Evolutionary conservation across 2,888 invertebrate genomes (phyloP).

Genomic region (Tachina lurida): DNA sequence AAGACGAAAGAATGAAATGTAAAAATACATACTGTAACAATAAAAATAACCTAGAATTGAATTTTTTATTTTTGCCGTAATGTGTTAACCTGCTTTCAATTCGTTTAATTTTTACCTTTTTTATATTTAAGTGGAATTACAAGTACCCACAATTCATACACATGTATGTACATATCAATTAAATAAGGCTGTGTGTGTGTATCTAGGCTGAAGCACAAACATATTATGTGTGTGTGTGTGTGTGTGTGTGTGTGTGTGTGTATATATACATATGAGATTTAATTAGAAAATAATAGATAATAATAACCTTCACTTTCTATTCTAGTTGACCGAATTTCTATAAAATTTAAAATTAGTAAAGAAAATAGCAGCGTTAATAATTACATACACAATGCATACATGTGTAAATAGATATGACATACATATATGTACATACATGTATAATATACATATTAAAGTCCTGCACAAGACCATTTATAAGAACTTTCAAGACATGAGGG

Average conservation of each 20-base stretch:
- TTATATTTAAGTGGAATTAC: constrained; percentile 23
- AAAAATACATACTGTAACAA: constrained; percentile 46
- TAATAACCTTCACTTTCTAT: constrained; percentile 72
- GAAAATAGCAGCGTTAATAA: no score
- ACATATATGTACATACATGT: no score
- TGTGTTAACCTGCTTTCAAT: constrained; percentile 66
- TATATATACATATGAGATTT: constrained; percentile 28
- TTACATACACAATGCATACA: no score
- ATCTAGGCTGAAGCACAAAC: not conserved
- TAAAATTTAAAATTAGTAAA: not conserved
- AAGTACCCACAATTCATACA: not conserved
- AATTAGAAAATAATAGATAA: constrained; percentile 26
- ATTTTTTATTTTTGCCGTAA: constrained; percentile 47
- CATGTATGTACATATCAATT: not conserved
- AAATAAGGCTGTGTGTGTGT: not conserved
- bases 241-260: not conserved
- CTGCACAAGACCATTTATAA: no score
- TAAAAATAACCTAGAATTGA: constrained; percentile 63
- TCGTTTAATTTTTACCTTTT: constrained; percentile 22
- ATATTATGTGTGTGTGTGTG: not conserved
- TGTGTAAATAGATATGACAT: no score
- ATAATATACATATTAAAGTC: no score
- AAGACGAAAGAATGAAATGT: constrained; percentile 28
- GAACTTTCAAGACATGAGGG: no score
- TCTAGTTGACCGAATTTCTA: constrained; percentile 62